Conservation (phyloP, 2,113 vertebrate species). For the Rhodinocichla rosea region DNA sequence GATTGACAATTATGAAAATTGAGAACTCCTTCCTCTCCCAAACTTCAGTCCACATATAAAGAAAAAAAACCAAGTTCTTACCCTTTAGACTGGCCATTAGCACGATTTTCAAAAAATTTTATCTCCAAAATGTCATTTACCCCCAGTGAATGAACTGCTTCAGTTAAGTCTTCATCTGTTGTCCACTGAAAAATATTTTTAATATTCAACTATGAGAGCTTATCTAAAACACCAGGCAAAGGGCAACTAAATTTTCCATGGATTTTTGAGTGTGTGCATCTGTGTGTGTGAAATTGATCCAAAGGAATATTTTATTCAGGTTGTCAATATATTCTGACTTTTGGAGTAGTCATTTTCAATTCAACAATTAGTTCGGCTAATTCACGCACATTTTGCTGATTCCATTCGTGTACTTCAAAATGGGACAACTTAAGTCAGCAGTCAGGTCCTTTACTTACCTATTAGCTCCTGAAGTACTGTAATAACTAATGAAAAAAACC, state of each 20-base stretch:
- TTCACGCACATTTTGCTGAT: background rate
- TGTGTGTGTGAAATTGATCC: background rate
- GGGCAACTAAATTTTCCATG: background rate
- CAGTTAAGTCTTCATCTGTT: constrained; percentile 97
- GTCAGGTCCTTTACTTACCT: background rate
- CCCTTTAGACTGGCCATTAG: constrained; percentile 99
- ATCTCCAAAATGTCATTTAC: constrained; percentile 98
- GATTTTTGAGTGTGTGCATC: background rate
- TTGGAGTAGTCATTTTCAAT: background rate
- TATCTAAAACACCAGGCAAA: background rate
- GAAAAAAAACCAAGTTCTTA: constrained; percentile 69
- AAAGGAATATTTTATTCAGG: background rate
- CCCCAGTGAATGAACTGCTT: constrained; percentile 94
- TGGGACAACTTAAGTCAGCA: background rate
- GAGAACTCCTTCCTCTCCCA: background rate
- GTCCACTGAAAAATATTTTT: constrained; percentile 88
- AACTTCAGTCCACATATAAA: background rate
- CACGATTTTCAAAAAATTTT: constrained; percentile 99
- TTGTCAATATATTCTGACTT: background rate
- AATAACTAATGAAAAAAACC: background rate
- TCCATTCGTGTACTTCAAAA: background rate
- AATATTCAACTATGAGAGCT: constrained; percentile 33
- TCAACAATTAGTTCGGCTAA: background rate
- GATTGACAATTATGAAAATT: background rate
- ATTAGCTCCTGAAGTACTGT: background rate